Conservation (phyloP, 2,113 vertebrate genomes). For the Ancistrus triradiatus region DNA sequence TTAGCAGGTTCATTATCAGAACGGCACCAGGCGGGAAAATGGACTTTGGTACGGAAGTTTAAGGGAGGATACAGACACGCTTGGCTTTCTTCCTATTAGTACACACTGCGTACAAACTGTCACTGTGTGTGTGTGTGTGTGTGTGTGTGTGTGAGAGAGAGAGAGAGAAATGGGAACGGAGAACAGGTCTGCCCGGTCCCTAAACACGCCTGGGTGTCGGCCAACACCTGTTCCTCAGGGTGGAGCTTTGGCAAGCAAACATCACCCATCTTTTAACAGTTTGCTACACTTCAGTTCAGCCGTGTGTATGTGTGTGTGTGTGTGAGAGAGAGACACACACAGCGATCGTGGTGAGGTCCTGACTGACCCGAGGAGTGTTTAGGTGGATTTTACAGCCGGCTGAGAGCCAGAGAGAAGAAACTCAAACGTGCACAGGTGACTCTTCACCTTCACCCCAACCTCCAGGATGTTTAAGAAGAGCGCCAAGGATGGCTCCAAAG, state of each 20-base stretch:
- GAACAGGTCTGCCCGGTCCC: conserved; percentile 68
- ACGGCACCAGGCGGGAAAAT: neutral
- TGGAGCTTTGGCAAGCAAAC: conserved; percentile 51
- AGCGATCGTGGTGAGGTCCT: too few relatives aligned
- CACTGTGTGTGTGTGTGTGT: neutral
- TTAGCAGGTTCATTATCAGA: neutral
- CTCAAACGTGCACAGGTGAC: conserved; percentile 3
- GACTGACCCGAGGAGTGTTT: neutral
- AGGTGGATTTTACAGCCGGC: neutral
- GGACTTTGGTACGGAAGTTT: neutral
- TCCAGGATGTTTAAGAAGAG: conserved; percentile 46
- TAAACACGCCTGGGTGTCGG: conserved; percentile 54
- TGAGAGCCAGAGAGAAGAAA: conserved; percentile 12
- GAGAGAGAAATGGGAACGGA: conserved; percentile 22
- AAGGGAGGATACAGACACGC: neutral
- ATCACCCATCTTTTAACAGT: conserved; percentile 38
- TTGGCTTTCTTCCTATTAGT: neutral
- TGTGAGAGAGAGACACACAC: neutral
- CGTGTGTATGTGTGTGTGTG: conserved; percentile 3
- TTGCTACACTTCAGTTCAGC: conserved; percentile 31
- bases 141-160: neutral
- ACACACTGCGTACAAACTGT: neutral
- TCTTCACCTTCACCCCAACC: conserved; percentile 5
- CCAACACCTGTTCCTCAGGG: conserved; percentile 64
- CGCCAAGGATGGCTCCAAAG: conserved; percentile 24